Evolutionary conservation across 1,140 invertebrate genomes (phyloP), one percentile per base, ranked within the genome.

Genomic region (Drosophila kepulauana): DNA sequence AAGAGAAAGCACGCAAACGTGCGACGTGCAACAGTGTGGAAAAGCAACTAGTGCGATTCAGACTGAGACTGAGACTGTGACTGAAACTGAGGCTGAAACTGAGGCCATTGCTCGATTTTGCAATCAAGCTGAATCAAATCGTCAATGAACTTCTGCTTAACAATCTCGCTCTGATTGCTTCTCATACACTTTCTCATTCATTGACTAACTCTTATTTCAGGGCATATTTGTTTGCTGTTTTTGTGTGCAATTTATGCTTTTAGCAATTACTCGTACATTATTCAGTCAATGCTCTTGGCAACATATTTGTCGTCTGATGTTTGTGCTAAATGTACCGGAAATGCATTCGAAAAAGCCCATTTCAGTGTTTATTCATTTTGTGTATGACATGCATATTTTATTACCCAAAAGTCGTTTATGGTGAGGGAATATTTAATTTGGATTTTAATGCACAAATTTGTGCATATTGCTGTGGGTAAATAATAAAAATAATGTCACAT

Each of bases 61-160:
- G 20, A 25, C 20, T 38, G 8, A 3, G 35, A 10, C 35, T 25
- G 35, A 49, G 30, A 28, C 35, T 25, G 35, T 41, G 30, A 28
- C 5, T 13, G 3, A 3, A 3, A 3, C 11, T 38, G 35, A 3
- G 35, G 1, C 35, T 20, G 33, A 49, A 30, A 28, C n/a, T 13
- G 0, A 25, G 20, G 20, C 11, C 2, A 43, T 43, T 38, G 70
- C 51, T 43, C 43, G 54, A 35, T 15, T 59, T 20, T 46, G 51
- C 82, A 82, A 73, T 79, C 80, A 76, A 82, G 16, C 45, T 61
- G 58, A 41, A 75, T 25, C 20, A 25, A 25, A 64, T 59, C 57
- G 46, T 28, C 64, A 6, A 63, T 46, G 51, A 38, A 59, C 30
- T 59, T 63, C 54, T 54, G 41, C 38, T 73, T 62, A 43, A 67